Evolutionary conservation across 2,113 vertebrate genomes (phyloP), one percentile per base, ranked within the genome.

Genomic region (Cervus canadensis): DNA sequence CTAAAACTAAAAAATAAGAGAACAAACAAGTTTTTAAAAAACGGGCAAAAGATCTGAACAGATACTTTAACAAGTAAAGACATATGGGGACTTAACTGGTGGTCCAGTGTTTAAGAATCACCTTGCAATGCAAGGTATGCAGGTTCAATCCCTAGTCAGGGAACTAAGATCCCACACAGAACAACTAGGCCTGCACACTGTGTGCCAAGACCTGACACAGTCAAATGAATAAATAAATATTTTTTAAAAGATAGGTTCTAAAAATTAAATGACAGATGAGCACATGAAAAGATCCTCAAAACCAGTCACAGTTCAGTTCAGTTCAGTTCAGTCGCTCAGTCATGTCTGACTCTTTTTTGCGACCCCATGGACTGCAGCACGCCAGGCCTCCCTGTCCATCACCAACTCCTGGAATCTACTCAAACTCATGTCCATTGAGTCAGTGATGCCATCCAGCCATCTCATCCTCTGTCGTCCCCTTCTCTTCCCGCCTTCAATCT

Each of bases 311-410:
- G 62, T 64, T 19, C 62, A 64, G 62, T 16, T 52, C 50, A 52
- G 50, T 52, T 52, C 52, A 52, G 5, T 52, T 52, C 15, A 52
- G 52, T 52, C 15, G 15, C 52, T 54, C 17, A 54, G 52, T 36
- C 64, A 11, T 3, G 64, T 71, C 64, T 0, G 8, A 67, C 64
- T 36, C 33, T 67, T 26, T 60, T 4, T 21, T 36, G n/a, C 0
- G 4, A 4, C 17, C 9, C n/a, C n/a, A 71, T 21, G 64, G n/a
- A 71, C n/a, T 71, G n/a, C 64, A 71, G n/a, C n/a, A 71, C 0
- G 0, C n/a, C n/a, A 71, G 19, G 64, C n/a, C 9, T 71, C n/a
- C n/a, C 64, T 36, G n/a, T 21, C 64, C 64, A 36, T 36, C 64
- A 71, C 64, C n/a, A 71, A 21, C n/a, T 21, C 64, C 64, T 0